Conservation (phyloP, 2,113 vertebrate species). For the Pedetes capensis region DNA sequence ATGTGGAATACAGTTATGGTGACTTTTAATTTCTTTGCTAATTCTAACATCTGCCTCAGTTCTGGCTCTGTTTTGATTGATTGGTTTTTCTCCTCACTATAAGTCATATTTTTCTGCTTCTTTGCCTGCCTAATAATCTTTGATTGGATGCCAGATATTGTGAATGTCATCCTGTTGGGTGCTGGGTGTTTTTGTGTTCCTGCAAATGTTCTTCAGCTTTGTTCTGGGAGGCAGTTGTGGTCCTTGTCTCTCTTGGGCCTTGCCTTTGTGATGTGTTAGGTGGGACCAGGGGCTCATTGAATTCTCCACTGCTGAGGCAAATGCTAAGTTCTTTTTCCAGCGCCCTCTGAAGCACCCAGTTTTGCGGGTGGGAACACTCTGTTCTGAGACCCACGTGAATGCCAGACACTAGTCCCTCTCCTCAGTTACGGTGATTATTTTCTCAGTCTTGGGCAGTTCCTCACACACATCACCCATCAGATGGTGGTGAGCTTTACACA, state of each 20-base stretch:
- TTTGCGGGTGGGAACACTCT: rapidly evolving
- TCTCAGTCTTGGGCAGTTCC: rapidly evolving
- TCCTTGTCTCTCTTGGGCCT: neutral
- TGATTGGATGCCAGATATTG: neutral
- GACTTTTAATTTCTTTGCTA: neutral
- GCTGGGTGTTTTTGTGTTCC: neutral
- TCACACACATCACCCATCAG: neutral
- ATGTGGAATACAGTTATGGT: neutral
- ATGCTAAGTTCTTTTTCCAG: rapidly evolving
- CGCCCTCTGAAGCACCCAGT: rapidly evolving
- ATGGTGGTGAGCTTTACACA: rapidly evolving
- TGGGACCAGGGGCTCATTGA: neutral
- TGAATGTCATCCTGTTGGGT: neutral
- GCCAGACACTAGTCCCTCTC: rapidly evolving
- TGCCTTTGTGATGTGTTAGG: neutral
- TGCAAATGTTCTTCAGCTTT: neutral
- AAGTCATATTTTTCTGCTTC: neutral
- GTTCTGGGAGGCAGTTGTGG: neutral
- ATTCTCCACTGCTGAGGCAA: rapidly evolving
- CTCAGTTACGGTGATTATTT: neutral
- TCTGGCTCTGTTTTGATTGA: neutral
- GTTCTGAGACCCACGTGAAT: rapidly evolving
- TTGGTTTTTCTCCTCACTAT: neutral
- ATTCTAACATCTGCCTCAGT: neutral
- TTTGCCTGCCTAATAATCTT: neutral